Evolutionary conservation across 23 tunicate species (phyloP), one percentile per base, ranked within the genome.

Genomic region (Styela plicata): DNA sequence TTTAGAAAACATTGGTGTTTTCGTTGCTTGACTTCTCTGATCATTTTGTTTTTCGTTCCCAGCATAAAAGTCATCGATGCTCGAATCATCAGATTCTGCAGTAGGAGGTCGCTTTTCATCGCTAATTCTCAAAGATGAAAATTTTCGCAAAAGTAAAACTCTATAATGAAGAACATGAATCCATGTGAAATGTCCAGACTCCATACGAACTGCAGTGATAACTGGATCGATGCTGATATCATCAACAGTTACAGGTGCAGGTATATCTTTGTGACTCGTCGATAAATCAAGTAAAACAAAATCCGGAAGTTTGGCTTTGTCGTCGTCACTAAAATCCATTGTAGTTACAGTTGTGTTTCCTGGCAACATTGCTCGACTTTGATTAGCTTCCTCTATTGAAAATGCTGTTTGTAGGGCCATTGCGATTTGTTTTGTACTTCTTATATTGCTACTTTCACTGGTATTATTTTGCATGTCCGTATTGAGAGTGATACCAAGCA

Each of bases 261-360:
- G 85, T 26, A 86, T 78, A 26, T 74, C 65, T 66, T 33, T 32
- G 79, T 91, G 87, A 52, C 83, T 87, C n/a, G 90, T 63, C 53
- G 87, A 36, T 21, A 91, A 70, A 64, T 91, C 90, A 29, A 86
- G 64, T 7, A 86, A 24, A 34, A 91, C 74, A 65, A 91, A 91
- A 31, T 91, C 97, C 13, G 97, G 90, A 36, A 91, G 68, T 10
- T 89, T 80, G 20, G 74, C 34, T 36, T 77, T 78, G 57, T 86
- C 89, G 1, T 91, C 87, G 61, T 83, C 57, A 30, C 36, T 35
- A 61, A 91, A 87, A 19, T 30, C 61, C 35, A 75, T 22, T 0
- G 89, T 44, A n/a, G 88, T 85, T 2, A 90, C 82, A 82, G 83
- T 75, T 2, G 87, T 82, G 44, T 86, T 82, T 78, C 97, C 97